These are phyloP conservation scores for Xenotilapia leptura DNA, from an alignment of 2,113 vertebrate genomes.

Conservation along the genomic window DNA sequence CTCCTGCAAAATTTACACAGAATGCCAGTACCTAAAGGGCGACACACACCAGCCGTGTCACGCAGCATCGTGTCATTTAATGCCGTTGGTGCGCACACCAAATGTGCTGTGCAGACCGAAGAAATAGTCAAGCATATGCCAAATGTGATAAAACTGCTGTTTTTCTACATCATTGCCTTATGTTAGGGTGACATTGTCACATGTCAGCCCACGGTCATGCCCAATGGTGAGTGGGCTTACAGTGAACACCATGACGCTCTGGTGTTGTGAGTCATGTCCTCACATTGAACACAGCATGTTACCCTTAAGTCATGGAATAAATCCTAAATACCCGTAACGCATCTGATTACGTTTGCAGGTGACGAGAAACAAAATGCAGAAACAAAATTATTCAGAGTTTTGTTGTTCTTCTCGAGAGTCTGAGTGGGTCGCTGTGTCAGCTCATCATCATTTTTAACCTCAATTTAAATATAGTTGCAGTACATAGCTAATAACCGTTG, in stretches of 20 bases:
- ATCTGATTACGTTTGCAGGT: neutral
- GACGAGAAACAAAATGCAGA: neutral
- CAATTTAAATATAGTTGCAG: neutral
- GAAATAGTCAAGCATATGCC: neutral
- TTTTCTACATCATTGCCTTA: neutral
- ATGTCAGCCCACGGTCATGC: neutral
- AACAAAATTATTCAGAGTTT: neutral
- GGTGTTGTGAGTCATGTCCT: neutral
- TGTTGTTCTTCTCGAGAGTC: neutral
- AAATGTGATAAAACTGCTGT: neutral
- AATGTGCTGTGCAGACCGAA: neutral
- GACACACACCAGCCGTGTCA: neutral
- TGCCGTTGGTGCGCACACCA: neutral
- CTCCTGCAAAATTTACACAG: neutral
- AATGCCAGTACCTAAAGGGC: neutral
- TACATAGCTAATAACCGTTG: neutral
- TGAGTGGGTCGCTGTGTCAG: neutral
- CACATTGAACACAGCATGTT: neutral
- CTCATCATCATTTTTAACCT: neutral
- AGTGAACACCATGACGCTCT: neutral
- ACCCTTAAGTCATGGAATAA: neutral
- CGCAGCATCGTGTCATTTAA: neutral
- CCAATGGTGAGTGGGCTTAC: neutral
- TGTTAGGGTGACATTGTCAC: neutral
- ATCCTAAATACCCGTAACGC: neutral